Conservation (phyloP, 2,888 invertebrate genomes). For the Drosophila lutescens region DNA sequence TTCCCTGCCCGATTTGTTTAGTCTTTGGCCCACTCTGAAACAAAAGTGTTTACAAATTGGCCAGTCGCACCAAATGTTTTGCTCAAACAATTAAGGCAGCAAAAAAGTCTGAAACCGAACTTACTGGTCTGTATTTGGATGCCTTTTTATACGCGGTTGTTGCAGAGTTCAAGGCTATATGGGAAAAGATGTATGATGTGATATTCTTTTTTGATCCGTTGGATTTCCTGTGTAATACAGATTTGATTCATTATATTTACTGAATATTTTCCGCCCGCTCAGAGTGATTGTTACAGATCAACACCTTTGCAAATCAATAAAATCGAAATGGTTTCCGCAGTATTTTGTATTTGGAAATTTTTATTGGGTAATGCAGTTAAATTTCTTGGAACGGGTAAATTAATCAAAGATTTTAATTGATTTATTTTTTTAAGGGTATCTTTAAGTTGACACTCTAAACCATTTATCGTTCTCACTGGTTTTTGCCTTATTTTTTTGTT, state of each 20-base stretch:
- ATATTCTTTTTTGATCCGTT: background rate
- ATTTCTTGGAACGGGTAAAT: conserved; percentile 1
- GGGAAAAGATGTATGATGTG: background rate
- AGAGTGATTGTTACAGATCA: background rate
- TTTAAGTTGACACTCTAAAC: background rate
- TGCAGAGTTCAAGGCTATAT: conserved; percentile 23
- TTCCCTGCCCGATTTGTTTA: conserved; percentile 58
- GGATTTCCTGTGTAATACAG: conserved; percentile 35
- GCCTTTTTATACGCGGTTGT: conserved; percentile 7
- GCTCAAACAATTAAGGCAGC: conserved; percentile 49
- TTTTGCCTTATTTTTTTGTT: conserved; percentile 13
- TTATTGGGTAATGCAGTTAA: background rate
- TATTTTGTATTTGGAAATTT: background rate
- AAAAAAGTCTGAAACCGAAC: conserved; percentile 40
- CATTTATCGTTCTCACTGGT: conserved; percentile 1
- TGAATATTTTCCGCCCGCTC: conserved; percentile 6
- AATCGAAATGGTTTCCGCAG: conserved; percentile 12
- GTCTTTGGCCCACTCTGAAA: conserved; percentile 51
- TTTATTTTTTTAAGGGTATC: conserved; percentile 1
- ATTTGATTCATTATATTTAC: background rate
- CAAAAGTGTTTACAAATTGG: conserved; percentile 69
- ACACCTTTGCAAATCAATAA: conserved; percentile 2
- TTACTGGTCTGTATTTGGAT: conserved; percentile 20
- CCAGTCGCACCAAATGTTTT: conserved; percentile 46
- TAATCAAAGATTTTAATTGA: conserved; percentile 6